Conservation (phyloP, 1,140 invertebrate species). For the Pseudomyrmex dendroicus region DNA sequence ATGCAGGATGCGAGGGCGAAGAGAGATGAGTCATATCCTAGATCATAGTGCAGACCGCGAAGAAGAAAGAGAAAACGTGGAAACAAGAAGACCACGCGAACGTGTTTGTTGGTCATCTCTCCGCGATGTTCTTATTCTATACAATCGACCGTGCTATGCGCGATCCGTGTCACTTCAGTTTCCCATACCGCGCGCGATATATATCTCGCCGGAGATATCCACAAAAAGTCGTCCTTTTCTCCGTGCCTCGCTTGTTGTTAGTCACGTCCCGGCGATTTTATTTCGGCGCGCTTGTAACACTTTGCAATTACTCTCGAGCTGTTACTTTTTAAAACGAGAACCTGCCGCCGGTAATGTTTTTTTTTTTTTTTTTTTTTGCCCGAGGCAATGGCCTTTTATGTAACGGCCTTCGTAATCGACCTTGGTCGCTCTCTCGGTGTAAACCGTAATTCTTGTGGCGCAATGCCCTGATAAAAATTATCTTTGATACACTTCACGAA, state of each 20-base stretch:
- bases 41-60: slow-evolving; percentile 10
- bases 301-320: no score
- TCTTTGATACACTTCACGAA: not conserved
- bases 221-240: not conserved
- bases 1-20: not conserved
- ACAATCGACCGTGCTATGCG: not conserved
- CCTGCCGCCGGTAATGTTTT: no score
- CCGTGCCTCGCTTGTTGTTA: not conserved
- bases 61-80: slow-evolving; percentile 7
- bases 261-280: not conserved
- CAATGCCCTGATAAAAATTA: not conserved
- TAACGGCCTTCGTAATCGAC: slow-evolving; percentile 10
- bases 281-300: no score
- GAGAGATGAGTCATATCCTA: slow-evolving; percentile 46
- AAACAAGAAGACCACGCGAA: slow-evolving; percentile 8
- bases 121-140: slow-evolving; percentile 8
- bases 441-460: not conserved
- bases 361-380: no score
- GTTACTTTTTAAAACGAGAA: no score
- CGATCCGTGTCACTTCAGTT: slow-evolving; percentile 20
- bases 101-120: not conserved
- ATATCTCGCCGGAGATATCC: not conserved
- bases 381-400: not conserved
- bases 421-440: slow-evolving; percentile 18
- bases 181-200: slow-evolving; percentile 10